phyloP scores from a whole-genome alignment of 1,140 invertebrate genomes.

The Sarcophaga bullata region DNA sequence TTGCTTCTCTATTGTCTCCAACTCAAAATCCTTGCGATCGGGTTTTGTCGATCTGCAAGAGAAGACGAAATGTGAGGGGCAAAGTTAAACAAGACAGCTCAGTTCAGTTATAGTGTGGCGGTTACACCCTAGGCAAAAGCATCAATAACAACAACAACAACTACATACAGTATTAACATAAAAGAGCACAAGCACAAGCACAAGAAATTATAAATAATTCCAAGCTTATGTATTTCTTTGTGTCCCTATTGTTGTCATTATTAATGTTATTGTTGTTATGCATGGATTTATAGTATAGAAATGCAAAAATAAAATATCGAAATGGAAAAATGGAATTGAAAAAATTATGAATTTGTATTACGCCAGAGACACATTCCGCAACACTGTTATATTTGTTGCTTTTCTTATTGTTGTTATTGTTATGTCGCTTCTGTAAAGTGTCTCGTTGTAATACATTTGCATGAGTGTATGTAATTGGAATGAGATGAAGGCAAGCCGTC shows the following conservation, averaged over 20 bases:
- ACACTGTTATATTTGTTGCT: neutral
- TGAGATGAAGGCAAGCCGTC: too few species aligned
- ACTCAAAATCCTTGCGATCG: conserved; percentile 89
- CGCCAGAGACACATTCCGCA: conserved; percentile 8
- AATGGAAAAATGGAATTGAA: neutral
- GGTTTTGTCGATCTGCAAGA: conserved; percentile 71
- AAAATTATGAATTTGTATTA: neutral
- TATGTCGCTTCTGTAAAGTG: neutral
- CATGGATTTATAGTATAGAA: neutral
- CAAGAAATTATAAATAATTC: neutral
- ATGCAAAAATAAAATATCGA: neutral
- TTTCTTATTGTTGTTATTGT: neutral
- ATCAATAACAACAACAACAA: neutral
- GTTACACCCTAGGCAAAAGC: conserved; percentile 30
- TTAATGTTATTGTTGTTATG: neutral
- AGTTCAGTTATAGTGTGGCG: too few species aligned
- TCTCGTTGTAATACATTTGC: too few species aligned
- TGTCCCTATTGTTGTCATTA: neutral
- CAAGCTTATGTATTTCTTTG: neutral
- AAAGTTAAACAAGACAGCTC: conserved; percentile 27
- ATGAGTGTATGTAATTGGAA: too few species aligned
- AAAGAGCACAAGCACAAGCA: neutral
- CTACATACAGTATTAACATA: neutral
- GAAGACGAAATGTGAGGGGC: conserved; percentile 37
- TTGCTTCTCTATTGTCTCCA: conserved; percentile 85